Percentiles rank a stretch among this genome's conserved stretches.
Evolutionary conservation across 1,140 invertebrate genomes (phyloP).

Genomic region (Zaprionus ghesquierei): DNA sequence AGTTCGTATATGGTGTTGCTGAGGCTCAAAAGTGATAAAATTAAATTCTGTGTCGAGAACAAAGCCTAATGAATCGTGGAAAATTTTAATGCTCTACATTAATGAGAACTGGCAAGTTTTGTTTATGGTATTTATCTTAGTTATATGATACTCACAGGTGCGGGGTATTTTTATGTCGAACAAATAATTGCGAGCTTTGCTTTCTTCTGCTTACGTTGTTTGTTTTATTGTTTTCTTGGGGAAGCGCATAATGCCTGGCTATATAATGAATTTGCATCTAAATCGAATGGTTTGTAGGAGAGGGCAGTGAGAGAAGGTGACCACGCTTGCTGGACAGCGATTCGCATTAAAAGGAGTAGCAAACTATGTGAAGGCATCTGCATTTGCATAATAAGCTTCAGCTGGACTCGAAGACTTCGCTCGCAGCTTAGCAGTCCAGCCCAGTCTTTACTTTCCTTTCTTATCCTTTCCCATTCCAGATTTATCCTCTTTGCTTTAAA

Average conservation of each 20-base stretch:
- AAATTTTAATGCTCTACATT: neutral
- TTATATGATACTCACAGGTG: neutral
- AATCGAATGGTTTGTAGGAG: constrained; percentile 58
- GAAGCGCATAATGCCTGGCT: constrained; percentile 43
- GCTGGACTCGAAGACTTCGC: constrained; percentile 57
- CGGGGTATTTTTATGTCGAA: neutral
- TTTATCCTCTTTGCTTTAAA: neutral
- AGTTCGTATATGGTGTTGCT: too few species aligned
- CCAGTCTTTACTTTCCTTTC: neutral
- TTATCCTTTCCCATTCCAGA: neutral
- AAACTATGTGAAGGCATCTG: constrained; percentile 44
- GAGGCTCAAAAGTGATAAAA: too few species aligned
- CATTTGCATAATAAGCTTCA: constrained; percentile 71
- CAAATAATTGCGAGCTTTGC: neutral
- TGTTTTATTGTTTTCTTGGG: constrained; percentile 63
- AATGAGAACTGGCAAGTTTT: too few species aligned
- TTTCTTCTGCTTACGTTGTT: neutral
- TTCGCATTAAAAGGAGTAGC: constrained; percentile 71
- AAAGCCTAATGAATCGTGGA: too few species aligned
- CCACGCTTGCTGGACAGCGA: neutral
- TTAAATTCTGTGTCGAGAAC: too few species aligned
- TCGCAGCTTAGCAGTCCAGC: constrained; percentile 31
- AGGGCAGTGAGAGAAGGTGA: neutral
- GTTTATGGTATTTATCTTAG: neutral
- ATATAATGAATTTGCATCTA: constrained; percentile 81